A percentile compares a stretch with the other conserved stretches of the same genome.
phyloP scores from a whole-genome alignment of 2,888 invertebrate species.

The Pheosia gnoma region DNA sequence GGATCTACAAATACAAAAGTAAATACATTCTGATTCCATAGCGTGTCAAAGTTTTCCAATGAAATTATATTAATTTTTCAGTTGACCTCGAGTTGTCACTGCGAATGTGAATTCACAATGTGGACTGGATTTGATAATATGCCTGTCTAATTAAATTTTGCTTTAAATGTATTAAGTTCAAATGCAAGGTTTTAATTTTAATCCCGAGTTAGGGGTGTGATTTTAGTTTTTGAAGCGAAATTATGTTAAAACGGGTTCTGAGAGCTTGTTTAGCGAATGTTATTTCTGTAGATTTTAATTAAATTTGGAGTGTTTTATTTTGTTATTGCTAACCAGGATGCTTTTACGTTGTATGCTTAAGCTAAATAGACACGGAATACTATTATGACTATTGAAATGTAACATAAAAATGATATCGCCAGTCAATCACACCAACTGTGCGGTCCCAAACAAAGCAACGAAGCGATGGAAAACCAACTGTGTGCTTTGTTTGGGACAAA shows the following conservation, averaged over 20 bases:
- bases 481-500: too few relatives aligned
- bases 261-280: neutral
- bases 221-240: constrained; percentile 1
- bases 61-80: constrained; percentile 5
- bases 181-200: constrained; percentile 8
- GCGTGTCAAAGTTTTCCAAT: neutral
- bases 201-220: neutral
- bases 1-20: neutral
- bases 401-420: too few relatives aligned
- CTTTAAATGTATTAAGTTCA: constrained; percentile 21
- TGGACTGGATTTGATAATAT: neutral
- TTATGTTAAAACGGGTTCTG: neutral
- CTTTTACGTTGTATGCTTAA: neutral
- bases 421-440: too few relatives aligned
- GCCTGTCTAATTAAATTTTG: constrained; percentile 20
- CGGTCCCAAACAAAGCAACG: too few relatives aligned
- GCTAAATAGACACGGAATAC: neutral
- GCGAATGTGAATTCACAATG: constrained; percentile 7
- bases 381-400: too few relatives aligned
- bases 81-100: neutral
- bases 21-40: neutral
- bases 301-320: neutral
- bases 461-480: too few relatives aligned
- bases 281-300: neutral
- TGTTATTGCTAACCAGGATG: neutral